Evolutionary conservation across 2,797 vertebrate genomes (phyloP).

Genomic region (Todus mexicanus): DNA sequence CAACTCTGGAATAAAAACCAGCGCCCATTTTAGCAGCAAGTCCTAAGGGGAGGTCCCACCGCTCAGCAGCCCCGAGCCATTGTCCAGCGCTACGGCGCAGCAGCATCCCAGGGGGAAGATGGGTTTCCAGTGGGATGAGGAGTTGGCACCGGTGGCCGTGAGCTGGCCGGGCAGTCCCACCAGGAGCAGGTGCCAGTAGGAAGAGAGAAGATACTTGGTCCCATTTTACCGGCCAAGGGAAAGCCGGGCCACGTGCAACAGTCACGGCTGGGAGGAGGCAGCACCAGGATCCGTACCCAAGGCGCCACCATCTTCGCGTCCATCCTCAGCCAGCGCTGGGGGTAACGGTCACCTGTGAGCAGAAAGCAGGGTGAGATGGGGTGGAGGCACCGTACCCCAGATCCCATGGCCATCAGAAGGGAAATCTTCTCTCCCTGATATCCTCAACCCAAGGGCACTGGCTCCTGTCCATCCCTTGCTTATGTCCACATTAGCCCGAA

Average conservation of each 20-base stretch:
- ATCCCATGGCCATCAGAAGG: neutral
- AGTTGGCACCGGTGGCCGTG: neutral
- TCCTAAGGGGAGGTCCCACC: neutral
- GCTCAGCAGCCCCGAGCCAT: neutral
- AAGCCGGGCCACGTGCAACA: neutral
- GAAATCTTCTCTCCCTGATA: fast-evolving
- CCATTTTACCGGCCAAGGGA: neutral
- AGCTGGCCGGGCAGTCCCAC: neutral
- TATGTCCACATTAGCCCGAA: fast-evolving
- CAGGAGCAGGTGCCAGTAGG: neutral
- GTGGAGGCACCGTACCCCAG: fast-evolving
- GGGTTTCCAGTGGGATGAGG: neutral
- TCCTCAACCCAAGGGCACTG: neutral
- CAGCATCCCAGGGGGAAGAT: neutral
- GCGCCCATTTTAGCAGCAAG: neutral
- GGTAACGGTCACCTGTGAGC: conserved; percentile 62
- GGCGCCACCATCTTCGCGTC: neutral
- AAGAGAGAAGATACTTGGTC: conserved; percentile 35
- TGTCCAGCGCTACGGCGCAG: neutral
- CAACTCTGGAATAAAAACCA: neutral
- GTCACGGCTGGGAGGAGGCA: fast-evolving
- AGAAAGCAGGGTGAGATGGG: neutral
- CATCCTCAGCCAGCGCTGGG: neutral
- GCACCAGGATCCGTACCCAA: neutral
- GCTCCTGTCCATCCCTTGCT: neutral